phyloP scores from a whole-genome alignment of 1,140 invertebrate genomes.

The Philopotamus ludificatus region DNA sequence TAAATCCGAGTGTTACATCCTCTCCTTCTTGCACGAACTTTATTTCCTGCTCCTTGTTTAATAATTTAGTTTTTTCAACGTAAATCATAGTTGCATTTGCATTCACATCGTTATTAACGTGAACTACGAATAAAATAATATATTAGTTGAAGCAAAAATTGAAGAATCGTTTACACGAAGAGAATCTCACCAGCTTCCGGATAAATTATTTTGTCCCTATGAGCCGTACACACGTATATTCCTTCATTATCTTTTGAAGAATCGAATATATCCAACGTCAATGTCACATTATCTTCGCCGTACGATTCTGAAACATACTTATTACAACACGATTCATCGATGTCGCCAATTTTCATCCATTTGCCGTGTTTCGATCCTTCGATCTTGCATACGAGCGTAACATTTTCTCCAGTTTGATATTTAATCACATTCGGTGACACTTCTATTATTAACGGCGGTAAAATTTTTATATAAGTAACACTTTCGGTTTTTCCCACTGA shows the following conservation, averaged over 20 bases:
- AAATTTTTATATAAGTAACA: slow-evolving; percentile 14
- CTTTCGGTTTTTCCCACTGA: slow-evolving; percentile 23
- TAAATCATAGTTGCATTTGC: slow-evolving; percentile 7
- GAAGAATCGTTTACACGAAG: no score
- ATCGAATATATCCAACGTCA: no score
- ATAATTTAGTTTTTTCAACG: not conserved
- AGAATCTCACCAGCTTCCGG: no score
- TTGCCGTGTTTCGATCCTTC: slow-evolving; percentile 20
- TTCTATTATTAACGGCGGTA: slow-evolving; percentile 25
- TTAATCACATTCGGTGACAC: slow-evolving; percentile 22
- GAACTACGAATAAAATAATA: no score
- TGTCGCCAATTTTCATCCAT: slow-evolving; percentile 18
- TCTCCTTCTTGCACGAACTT: slow-evolving; percentile 11
- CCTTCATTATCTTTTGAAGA: no score
- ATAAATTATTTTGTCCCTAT: no score
- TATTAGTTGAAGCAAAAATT: no score
- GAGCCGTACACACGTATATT: no score
- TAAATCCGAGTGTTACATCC: slow-evolving; percentile 6
- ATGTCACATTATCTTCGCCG: no score
- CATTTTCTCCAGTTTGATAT: slow-evolving; percentile 10
- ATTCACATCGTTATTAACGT: not conserved
- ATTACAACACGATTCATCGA: not conserved
- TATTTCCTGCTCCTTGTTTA: not conserved
- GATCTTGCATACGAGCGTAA: slow-evolving; percentile 30
- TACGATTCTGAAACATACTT: not conserved